phyloP scores from a whole-genome alignment of 1,140 invertebrate species.

The Drosophila funebris region DNA sequence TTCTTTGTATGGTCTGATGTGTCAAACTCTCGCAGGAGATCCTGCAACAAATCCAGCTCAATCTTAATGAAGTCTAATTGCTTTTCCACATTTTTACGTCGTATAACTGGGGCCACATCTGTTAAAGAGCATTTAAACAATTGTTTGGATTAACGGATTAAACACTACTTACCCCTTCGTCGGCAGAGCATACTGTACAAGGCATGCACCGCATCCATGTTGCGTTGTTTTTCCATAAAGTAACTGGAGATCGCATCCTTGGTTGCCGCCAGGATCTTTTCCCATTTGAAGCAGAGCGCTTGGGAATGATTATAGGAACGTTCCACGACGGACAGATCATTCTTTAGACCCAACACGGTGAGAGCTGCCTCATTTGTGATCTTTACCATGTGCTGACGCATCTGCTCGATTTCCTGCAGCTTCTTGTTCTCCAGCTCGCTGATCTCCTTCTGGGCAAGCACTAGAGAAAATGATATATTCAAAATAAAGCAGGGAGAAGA shows the following conservation, averaged over 20 bases:
- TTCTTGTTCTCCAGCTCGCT: constrained; percentile 64
- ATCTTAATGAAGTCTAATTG: constrained; percentile 70
- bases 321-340: constrained; percentile 70
- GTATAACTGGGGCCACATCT: constrained; percentile 6
- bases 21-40: constrained; percentile 50
- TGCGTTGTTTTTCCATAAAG: constrained; percentile 55
- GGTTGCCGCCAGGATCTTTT: constrained; percentile 64
- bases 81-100: constrained; percentile 31
- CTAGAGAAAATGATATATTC: constrained; percentile 17
- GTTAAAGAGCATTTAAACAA: background rate
- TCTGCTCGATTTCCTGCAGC: constrained; percentile 71
- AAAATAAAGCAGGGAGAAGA: background rate
- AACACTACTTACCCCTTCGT: constrained; percentile 41
- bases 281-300: constrained; percentile 65
- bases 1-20: background rate
- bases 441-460: constrained; percentile 79
- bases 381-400: constrained; percentile 76
- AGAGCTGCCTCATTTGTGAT: constrained; percentile 75
- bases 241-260: constrained; percentile 56
- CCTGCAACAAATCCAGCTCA: constrained; percentile 68
- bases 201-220: constrained; percentile 53
- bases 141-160: background rate
- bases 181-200: constrained; percentile 61
- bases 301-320: constrained; percentile 64
- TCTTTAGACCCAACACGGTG: constrained; percentile 75